Base-by-base conservation (phyloP, 1,140 invertebrate genomes). In the Zaprionus davidi region DNA sequence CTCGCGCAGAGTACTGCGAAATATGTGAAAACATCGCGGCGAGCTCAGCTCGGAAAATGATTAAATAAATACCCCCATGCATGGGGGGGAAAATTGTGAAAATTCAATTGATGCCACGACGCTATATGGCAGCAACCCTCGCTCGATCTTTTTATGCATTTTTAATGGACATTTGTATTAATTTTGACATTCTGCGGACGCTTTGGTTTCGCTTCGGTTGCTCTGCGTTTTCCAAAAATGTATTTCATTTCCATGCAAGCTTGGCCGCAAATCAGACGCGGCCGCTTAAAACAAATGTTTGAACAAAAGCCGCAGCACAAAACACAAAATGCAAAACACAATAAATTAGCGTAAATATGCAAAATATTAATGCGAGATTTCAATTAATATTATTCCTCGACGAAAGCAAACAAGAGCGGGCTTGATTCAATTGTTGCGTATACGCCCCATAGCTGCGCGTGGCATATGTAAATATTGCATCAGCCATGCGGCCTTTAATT, bases 161-260 rank as follows among this genome's bases (percentile, higher is more conserved):
- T 78, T 69, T 79, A 55, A 70, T 71, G 36, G 56, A 41, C 73
- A 81, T 71, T 82, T 68, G 63, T 72, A 67, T 69, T 59, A 68
- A 79, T 68, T 87, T 79, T 87, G 80, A 87, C 76, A 79, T 82
- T 86, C 76, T 70, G 83, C 51, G 83, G 76, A 70, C 59, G 68
- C 26, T 82, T 73, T 41, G 82, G 78, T 76, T 71, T 69, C 49
- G 51, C 15, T 41, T n/a, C 15, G 38, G 38, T 41, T n/a, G 41
- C 3, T 7, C 41, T 17, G 34, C 17, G 51, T 20, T 65, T 81
- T 46, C 17, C 53, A 65, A 79, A 87, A 88, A 79, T 76, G 9
- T 69, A 79, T 88, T 78, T 58, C 53, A 81, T 73, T 72, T 71
- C 2, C 6, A 36, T 57, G 46, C 58, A 31, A 67, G 59, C 26